A percentile compares a stretch with the other conserved stretches of the same genome.
These are phyloP conservation scores for Phrynosoma platyrhinos DNA, from an alignment of 2,113 vertebrate genomes.

Conservation along the genomic window DNA sequence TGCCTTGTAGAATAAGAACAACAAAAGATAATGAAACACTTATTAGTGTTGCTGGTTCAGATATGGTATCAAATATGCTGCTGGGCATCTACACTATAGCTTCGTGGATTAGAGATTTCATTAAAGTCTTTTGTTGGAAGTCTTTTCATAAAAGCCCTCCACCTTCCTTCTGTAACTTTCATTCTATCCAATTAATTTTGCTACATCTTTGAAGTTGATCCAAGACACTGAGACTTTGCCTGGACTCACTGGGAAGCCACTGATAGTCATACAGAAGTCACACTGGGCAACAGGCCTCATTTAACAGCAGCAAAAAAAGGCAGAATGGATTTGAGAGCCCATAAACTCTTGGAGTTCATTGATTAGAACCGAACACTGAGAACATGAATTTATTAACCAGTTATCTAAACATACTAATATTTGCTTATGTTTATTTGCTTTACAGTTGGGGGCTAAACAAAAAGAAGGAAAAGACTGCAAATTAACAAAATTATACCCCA, in stretches of 20 bases:
- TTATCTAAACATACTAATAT: not conserved
- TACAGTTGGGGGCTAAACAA: not conserved
- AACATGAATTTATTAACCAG: not conserved
- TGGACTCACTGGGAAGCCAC: conserved; percentile 29
- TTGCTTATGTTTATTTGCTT: not conserved
- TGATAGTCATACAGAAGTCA: conserved; percentile 26
- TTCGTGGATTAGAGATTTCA: conserved; percentile 43
- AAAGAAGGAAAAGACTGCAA: not conserved
- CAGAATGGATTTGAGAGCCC: conserved; percentile 5
- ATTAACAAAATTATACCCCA: not conserved
- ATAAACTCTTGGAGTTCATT: conserved; percentile 23
- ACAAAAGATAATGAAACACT: not conserved
- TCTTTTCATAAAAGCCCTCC: conserved; percentile 30
- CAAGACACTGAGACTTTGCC: conserved; percentile 35
- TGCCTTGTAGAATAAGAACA: conserved; percentile 18
- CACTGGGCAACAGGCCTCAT: not conserved
- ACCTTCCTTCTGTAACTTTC: conserved; percentile 40
- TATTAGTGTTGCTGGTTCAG: conserved; percentile 18
- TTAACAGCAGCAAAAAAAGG: not conserved
- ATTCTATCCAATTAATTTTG: conserved; percentile 64
- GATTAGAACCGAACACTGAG: not conserved
- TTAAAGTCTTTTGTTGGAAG: conserved; percentile 39
- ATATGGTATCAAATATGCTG: conserved; percentile 23
- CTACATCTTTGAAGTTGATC: conserved; percentile 49
- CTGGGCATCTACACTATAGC: not conserved